Percentiles rank a stretch among this genome's conserved stretches.
These are phyloP conservation scores for Tyrophagus putrescentiae DNA, from an alignment of 1,140 invertebrate species.

Conservation along the genomic window DNA sequence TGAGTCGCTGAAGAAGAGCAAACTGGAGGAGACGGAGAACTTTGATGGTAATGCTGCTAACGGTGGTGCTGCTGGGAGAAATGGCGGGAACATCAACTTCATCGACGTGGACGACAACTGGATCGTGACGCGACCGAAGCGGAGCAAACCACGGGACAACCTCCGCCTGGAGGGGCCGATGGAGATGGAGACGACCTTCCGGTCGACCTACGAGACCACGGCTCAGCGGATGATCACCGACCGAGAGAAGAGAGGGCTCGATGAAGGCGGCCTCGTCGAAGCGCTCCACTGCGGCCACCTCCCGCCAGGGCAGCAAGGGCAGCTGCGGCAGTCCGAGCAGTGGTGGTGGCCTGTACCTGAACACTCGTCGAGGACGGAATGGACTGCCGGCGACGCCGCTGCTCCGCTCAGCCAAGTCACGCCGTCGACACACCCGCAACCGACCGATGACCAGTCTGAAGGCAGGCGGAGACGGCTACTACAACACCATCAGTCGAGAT, in stretches of 20 bases:
- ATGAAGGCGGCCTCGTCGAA: not conserved
- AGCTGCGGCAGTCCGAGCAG: not conserved
- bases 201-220: conserved; percentile 18
- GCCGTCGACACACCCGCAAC: not conserved
- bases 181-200: conserved; percentile 33
- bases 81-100: not conserved
- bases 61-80: not conserved
- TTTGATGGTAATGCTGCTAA: not conserved
- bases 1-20: conserved; percentile 7
- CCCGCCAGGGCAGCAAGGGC: not conserved
- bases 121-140: conserved; percentile 25
- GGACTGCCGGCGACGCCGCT: not conserved
- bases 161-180: conserved; percentile 34
- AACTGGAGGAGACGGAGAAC: not conserved
- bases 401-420: not conserved
- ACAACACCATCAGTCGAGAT: conserved; percentile 17
- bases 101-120: conserved; percentile 15
- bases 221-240: conserved; percentile 9
- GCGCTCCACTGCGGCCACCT: not conserved
- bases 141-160: conserved; percentile 29
- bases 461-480: conserved; percentile 20
- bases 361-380: not conserved
- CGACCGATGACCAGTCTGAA: conserved; percentile 17
- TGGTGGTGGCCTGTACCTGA: not conserved
- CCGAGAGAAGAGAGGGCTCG: not conserved